Evolutionary conservation across 2,113 vertebrate genomes (phyloP).

Genomic region (Stigmatopora argus): DNA sequence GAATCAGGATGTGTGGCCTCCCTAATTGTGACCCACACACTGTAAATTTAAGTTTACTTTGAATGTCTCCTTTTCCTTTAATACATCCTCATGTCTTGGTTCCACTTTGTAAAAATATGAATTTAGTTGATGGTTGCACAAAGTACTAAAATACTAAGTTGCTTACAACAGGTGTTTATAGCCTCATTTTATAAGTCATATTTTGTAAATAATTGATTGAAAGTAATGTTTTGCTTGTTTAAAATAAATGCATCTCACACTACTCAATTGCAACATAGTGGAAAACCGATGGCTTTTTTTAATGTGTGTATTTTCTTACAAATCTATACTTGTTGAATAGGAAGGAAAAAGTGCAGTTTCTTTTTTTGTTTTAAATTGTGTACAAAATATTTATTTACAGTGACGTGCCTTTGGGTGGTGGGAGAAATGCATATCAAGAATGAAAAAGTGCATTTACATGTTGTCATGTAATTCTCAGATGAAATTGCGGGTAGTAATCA

Average conservation of each 20-base stretch:
- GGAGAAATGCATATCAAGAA: slow-evolving; percentile 12
- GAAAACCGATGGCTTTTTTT: neutral
- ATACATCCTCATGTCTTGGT: neutral
- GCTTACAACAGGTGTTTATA: slow-evolving; percentile 42
- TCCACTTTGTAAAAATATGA: neutral
- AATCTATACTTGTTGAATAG: slow-evolving; percentile 49
- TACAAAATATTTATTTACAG: slow-evolving; percentile 59
- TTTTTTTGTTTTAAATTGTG: slow-evolving; percentile 26
- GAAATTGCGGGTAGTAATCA: slow-evolving; percentile 18
- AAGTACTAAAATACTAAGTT: slow-evolving; percentile 16
- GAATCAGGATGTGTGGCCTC: neutral
- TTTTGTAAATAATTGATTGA: slow-evolving; percentile 47
- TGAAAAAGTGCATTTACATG: slow-evolving; percentile 23
- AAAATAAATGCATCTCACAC: slow-evolving; percentile 32
- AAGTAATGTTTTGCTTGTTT: slow-evolving; percentile 44
- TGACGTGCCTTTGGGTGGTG: slow-evolving; percentile 51
- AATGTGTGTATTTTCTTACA: slow-evolving; percentile 36
- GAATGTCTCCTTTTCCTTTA: neutral
- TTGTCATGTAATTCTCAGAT: slow-evolving; percentile 18
- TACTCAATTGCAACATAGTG: slow-evolving; percentile 11
- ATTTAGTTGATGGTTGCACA: slow-evolving; percentile 18
- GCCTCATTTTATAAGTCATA: slow-evolving; percentile 30
- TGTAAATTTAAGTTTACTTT: neutral
- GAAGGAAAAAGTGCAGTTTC: slow-evolving; percentile 46
- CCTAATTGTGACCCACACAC: neutral